Conservation (phyloP, 2,113 vertebrate species). For the Megaceryle torquata region DNA sequence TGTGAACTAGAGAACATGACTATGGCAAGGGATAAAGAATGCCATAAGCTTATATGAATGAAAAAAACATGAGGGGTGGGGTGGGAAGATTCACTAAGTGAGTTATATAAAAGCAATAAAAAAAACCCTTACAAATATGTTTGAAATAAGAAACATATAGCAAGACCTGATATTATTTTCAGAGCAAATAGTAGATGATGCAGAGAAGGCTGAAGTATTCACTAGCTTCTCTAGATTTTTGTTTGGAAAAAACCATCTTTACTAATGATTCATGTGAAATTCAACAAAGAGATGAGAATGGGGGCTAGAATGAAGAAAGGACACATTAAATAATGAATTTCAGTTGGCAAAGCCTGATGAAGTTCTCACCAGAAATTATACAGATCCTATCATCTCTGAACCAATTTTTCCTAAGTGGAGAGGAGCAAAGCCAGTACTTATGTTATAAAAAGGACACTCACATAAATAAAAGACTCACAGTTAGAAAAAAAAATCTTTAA, state of each 20-base stretch:
- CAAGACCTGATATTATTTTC: neutral
- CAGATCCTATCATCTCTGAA: neutral
- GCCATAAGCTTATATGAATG: neutral
- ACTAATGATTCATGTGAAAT: neutral
- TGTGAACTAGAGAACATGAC: neutral
- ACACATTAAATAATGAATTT: neutral
- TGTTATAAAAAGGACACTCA: neutral
- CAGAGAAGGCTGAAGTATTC: neutral
- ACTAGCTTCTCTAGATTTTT: neutral
- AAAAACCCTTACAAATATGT: neutral
- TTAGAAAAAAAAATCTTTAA: neutral
- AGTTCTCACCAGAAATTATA: neutral
- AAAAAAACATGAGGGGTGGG: neutral
- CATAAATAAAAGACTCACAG: neutral
- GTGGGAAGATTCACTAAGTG: neutral
- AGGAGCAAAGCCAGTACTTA: neutral
- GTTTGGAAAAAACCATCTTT: neutral
- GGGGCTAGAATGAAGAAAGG: neutral
- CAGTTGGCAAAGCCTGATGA: neutral
- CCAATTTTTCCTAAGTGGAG: neutral
- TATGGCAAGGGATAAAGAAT: neutral
- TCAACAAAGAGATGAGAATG: neutral
- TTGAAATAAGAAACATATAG: neutral
- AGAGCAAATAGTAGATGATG: neutral
- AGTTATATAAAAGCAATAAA: neutral